Evolutionary conservation across 2,113 vertebrate genomes (phyloP).

Genomic region (Oophaga pumilio): DNA sequence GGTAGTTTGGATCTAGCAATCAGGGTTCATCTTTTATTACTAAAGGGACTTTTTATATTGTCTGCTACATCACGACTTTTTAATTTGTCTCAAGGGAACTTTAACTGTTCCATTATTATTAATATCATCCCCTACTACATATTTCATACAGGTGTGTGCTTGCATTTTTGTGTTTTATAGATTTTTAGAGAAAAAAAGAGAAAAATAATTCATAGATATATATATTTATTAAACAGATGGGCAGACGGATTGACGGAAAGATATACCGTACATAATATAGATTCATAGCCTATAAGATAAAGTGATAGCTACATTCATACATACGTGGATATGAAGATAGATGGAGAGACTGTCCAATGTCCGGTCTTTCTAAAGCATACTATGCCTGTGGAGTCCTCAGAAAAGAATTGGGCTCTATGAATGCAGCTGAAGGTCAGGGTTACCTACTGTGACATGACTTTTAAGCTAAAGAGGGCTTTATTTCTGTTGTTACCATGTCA

Average conservation of each 20-base stretch:
- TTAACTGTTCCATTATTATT: conserved; percentile 58
- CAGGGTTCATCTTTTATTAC: conserved; percentile 70
- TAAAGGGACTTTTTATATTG: conserved; percentile 68
- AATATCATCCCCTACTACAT: conserved; percentile 11
- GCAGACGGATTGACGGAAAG: neutral
- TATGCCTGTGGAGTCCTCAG: conserved; percentile 65
- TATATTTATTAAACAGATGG: no score
- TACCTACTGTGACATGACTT: conserved; percentile 80
- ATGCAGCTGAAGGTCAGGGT: conserved; percentile 77
- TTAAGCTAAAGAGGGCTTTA: conserved; percentile 80
- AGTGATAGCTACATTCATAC: neutral
- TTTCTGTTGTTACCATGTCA: conserved; percentile 80
- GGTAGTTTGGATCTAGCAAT: conserved; percentile 60
- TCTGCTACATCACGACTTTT: conserved; percentile 68
- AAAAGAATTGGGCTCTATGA: conserved; percentile 63
- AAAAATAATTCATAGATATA: neutral
- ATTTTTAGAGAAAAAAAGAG: neutral
- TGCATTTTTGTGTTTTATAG: neutral
- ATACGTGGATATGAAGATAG: conserved; percentile 13
- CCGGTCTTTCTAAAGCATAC: conserved; percentile 58
- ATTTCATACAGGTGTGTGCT: neutral
- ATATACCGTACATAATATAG: neutral
- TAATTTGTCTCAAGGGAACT: conserved; percentile 79
- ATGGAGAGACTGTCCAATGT: neutral
- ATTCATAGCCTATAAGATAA: neutral